Conservation (phyloP, 1,140 invertebrate species). For the Trachymyrmex septentrionalis region DNA sequence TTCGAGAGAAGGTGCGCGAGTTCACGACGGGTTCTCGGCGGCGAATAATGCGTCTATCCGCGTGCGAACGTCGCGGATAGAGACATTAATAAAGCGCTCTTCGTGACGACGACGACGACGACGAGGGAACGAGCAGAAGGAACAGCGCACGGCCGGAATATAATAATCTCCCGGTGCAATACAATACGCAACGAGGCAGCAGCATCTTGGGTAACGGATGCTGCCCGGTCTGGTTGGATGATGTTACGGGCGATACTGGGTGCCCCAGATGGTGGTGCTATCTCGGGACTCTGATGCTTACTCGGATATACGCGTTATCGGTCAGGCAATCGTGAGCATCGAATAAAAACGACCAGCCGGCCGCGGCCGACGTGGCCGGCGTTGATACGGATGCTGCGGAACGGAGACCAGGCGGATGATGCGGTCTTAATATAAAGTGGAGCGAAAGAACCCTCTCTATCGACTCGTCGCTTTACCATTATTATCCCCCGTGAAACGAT, state of each 20-base stretch:
- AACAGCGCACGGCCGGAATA: slow-evolving; percentile 47
- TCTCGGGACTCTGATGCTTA: slow-evolving; percentile 64
- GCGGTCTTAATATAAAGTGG: slow-evolving; percentile 67
- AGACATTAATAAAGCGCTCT: slow-evolving; percentile 77
- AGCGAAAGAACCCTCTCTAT: slow-evolving; percentile 51
- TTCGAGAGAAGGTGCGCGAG: slow-evolving; percentile 13
- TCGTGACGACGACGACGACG: slow-evolving; percentile 71
- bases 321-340: slow-evolving; percentile 66
- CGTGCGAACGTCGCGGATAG: slow-evolving; percentile 70
- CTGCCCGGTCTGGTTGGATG: slow-evolving; percentile 55
- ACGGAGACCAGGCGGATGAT: slow-evolving; percentile 69
- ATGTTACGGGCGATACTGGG: slow-evolving; percentile 66
- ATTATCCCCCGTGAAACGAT: slow-evolving; percentile 30
- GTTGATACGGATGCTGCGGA: slow-evolving; percentile 65
- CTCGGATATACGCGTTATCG: slow-evolving; percentile 75
- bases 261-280: slow-evolving; percentile 74
- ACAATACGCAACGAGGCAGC: slow-evolving; percentile 66
- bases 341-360: slow-evolving; percentile 67
- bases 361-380: background rate
- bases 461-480: background rate
- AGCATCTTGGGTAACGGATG: slow-evolving; percentile 69
- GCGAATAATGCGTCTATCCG: slow-evolving; percentile 69
- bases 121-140: slow-evolving; percentile 39
- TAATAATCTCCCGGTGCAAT: slow-evolving; percentile 57
- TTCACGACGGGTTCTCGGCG: background rate